Evolutionary conservation across 2,888 invertebrate genomes (phyloP), one percentile per base, ranked within the genome.

Genomic region (Creontiades dilutus): DNA sequence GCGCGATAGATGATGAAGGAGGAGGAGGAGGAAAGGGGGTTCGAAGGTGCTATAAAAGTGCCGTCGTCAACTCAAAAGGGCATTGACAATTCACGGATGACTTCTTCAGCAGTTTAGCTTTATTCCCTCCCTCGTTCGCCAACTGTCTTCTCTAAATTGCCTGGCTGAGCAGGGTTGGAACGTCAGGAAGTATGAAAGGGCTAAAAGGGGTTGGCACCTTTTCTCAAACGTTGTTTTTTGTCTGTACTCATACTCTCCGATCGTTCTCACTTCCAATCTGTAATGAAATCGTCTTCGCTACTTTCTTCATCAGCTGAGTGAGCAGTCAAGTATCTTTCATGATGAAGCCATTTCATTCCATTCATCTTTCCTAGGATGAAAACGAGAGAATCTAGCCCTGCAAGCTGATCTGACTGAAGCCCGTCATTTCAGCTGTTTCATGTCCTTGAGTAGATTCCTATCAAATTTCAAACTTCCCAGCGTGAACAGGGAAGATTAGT

Each of bases 71-170:
- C 68, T 68, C 68, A 23, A 68, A 68, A 68, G 27, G 68, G 27
- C 27, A 68, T 68, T 68, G 68, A 68, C 68, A 68, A 68, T 68
- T 68, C 68, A 68, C 68, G 68, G 68, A 68, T 68, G 68, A 68
- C 68, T 68, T 23, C 68, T 68, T 68, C 68, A 68, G 68, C 68
- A 68, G 68, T 68, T 27, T 68, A 68, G 19, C 68, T 27, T 52
- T 16, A 52, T 52, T 68, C 68, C 61, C 61, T 61, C 61, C 23
- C 23, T 68, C 23, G 23, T 13, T 19, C 12, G 68, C 68, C 68
- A 68, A 27, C 68, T 68, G 68, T 68, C 68, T 68, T 68, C 9
- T 68, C 23, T 68, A 68, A 68, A 68, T 23, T 68, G 68, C 23
- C 68, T 27, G 27, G 19, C 68, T 68, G 68, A 68, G 68, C 68